phyloP scores from a whole-genome alignment of 2,797 vertebrate species.

The Hybognathus amarus region DNA sequence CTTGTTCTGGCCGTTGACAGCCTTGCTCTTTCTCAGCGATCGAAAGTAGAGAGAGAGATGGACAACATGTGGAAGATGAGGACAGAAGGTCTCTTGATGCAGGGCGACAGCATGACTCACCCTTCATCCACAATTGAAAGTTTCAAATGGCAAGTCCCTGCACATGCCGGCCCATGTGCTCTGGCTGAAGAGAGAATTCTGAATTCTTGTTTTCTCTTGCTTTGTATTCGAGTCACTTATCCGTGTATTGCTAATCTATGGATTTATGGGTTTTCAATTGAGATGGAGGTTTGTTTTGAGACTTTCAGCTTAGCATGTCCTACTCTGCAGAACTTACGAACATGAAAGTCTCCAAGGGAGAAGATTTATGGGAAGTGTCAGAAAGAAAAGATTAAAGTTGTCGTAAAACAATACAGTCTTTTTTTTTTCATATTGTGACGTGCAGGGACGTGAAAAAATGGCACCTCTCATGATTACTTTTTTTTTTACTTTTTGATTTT shows the following conservation, averaged over 20 bases:
- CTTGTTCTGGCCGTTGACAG: neutral
- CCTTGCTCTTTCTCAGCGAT: neutral
- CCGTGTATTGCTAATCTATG: conserved; percentile 16
- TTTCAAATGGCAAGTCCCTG: conserved; percentile 61
- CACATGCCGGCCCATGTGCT: conserved; percentile 40
- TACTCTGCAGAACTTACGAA: conserved; percentile 15
- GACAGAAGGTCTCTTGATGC: conserved; percentile 41
- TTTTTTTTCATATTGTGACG: too few species aligned
- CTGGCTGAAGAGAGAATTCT: conserved; percentile 4
- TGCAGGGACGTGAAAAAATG: too few species aligned
- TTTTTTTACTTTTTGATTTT: too few species aligned
- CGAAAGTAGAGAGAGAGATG: conserved; percentile 25
- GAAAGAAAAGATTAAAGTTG: neutral
- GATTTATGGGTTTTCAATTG: conserved; percentile 28
- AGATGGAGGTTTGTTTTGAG: conserved; percentile 17
- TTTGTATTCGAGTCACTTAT: conserved; percentile 30
- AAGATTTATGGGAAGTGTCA: conserved; percentile 21
- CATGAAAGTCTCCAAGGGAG: neutral
- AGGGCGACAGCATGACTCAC: conserved; percentile 54
- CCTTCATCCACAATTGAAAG: conserved; percentile 45
- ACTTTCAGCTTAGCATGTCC: conserved; percentile 24
- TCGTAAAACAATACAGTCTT: too few species aligned
- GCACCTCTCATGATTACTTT: too few species aligned
- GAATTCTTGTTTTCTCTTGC: conserved; percentile 3
- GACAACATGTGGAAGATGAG: conserved; percentile 31